Evolutionary conservation across 1,140 invertebrate genomes (phyloP), one percentile per base, ranked within the genome.

Genomic region (Lasioglossum baleicum): DNA sequence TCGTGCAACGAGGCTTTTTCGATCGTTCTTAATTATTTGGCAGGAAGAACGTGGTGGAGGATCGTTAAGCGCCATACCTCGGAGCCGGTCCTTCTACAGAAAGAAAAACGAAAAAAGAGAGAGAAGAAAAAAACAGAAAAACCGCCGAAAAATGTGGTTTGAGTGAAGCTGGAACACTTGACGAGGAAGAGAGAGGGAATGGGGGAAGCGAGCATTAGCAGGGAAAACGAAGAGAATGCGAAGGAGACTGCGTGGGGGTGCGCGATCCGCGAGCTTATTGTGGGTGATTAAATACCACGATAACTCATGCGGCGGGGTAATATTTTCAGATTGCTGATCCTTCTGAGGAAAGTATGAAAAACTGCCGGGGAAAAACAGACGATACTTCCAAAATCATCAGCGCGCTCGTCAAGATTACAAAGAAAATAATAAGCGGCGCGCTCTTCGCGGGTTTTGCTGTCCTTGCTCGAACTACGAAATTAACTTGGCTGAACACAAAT

Each of bases 261-360:
- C 71, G 78, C 83, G 86, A 85, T 85, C 80, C 64, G 66, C 87
- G 44, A 48, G 87, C 87, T 90, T 90, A 90, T 90, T 90, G 87
- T 88, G 81, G 88, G 90, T 91, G 90, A 91, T 91, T 91, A 90
- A 91, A 91, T 91, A 88, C 86, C 75, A 75, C 86, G 86, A 90
- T 90, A 91, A 91, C 85, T 91, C 88, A 90, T 80, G 82, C 79
- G 81, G 76, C 73, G 0, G 83, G 88, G 87, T 89, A 87, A 90
- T 91, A 90, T 90, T 89, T 91, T 89, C 88, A 90, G 88, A 90
- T 88, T 87, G 84, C 87, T 88, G 83, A 86, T 73, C 74, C 75
- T 75, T 81, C 60, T 35, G 42, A 71, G 80, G 61, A 74, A 42
- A 15, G 17, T 60, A 42, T 13, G 61, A 42, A 42, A 10, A 78